Base-by-base conservation (phyloP, 2,113 vertebrate species). In the Pterophyllum scalare region DNA sequence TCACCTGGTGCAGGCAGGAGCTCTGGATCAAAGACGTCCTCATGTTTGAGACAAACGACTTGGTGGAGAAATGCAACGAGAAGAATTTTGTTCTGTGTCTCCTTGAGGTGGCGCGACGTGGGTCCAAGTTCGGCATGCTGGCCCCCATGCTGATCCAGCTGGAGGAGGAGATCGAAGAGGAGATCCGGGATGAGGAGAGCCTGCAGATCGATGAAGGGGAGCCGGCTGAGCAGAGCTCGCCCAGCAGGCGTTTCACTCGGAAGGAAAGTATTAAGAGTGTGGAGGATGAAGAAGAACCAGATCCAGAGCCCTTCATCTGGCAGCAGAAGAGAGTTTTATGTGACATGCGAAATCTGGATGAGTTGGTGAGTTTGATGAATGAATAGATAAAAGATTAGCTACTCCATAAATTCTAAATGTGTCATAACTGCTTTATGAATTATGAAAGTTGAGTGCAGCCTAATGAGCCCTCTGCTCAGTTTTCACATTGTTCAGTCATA, bases 21-120 rank as follows among this genome's bases (percentile, higher is more conserved):
- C 96, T 99, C 6, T 96, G 97, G 59, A 96, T 99, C 91, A 97
- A 97, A 43, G 98, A 99, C 10, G 98, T 99, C 46, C 95, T 99
- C 80, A 99, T 99, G 98, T 99, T 99, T 0, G 98, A 99, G 94
- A 99, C 98, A 6, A 98, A 99, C 11, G 98, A 99, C 95, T 43
- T 99, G 95, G 98, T 99, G 90, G 96, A 98, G 87, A 96, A 93
- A 38, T 98, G 97, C 94, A 99, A 99, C 2, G 98, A 99, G 95
- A 99, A 99, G 93, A 99, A 99, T 59, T 96, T 99, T 7, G 96
- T 99, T 9, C 95, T 99, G 10, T 99, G 98, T 65, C 94, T 99
- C 67, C 89, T 99, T 31, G 98, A 99, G 94, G 98, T 99, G 91
- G 98, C 98, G 2, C 94, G 98, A 14, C 95, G 97, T 0, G 98